Percentiles rank a stretch among this genome's conserved stretches.
Conservation (phyloP, 2,888 invertebrate species). For the Ochropleura plecta region DNA sequence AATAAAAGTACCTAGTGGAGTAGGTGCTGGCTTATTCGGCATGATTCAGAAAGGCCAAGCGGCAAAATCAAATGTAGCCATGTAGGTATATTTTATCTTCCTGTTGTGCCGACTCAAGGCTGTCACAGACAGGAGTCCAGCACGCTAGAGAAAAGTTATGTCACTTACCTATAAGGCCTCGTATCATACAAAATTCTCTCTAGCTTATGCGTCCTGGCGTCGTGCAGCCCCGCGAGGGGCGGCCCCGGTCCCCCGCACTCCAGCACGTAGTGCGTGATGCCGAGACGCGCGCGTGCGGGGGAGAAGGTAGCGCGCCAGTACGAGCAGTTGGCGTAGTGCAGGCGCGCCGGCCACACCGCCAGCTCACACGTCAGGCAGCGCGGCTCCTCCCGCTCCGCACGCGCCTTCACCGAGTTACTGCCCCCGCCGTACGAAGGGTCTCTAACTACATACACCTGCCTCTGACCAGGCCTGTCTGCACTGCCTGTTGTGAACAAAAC, state of each 20-base stretch:
- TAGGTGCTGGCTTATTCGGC: not conserved
- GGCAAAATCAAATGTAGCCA: too few relatives aligned
- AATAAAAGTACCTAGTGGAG: not conserved
- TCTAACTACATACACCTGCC: conserved; percentile 96
- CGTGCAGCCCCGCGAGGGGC: conserved; percentile 95
- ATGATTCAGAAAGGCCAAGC: not conserved
- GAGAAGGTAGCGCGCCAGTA: conserved; percentile 95
- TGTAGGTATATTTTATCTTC: not conserved
- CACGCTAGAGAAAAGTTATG: not conserved
- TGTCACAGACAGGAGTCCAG: not conserved
- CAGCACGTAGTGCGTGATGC: conserved; percentile 93
- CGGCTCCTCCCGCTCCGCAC: conserved; percentile 92
- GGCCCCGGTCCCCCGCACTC: conserved; percentile 98
- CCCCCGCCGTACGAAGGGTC: conserved; percentile 93
- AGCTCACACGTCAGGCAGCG: conserved; percentile 97
- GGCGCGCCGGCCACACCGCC: conserved; percentile 94
- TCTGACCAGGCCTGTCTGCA: conserved; percentile 96
- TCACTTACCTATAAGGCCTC: conserved; percentile 91
- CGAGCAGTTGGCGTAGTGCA: conserved; percentile 96
- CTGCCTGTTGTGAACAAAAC: conserved; percentile 90
- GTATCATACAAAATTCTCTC: conserved; percentile 95
- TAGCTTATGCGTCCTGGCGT: conserved; percentile 94
- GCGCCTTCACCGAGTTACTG: conserved; percentile 86
- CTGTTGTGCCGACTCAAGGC: not conserved
- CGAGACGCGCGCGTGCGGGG: conserved; percentile 85